Base-by-base conservation (phyloP, 2,888 invertebrate species). In the Drepana falcataria region DNA sequence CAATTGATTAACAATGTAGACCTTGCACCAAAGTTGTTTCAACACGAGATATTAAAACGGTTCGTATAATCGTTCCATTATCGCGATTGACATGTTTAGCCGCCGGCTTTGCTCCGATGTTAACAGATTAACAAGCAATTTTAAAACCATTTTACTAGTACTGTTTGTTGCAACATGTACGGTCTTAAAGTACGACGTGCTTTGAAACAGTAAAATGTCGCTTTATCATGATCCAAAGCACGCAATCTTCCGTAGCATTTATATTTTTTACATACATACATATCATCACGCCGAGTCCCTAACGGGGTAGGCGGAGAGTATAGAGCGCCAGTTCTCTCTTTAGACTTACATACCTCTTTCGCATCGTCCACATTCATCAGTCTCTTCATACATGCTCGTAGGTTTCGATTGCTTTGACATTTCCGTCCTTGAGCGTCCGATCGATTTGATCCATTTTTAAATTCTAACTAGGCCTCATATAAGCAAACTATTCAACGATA, bases 61-160 rank as follows among this genome's bases (percentile, higher is more conserved):
- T 64, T 75, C 72, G 66, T 72, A 73, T 75, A 79, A 79, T 76
- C 71, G 70, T 74, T 75, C 74, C 71, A 66, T 77, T 77, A 79
- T 65, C 67, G 66, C 63, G 64, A 69, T 73, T 71, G 68, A 71
- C 75, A 66, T 64, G 71, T 77, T 75, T 73, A 62, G 79, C 82
- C 75, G 57, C 57, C 61, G 79, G 82, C 73, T 68, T 65, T 61
- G 61, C 66, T 68, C 69, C 72, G 72, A 75, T 75, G 74, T 77
- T 77, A 74, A 77, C 74, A 73, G 75, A 79, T 75, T 72, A 75
- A 78, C 73, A 61, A 70, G 74, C 78, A 70, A 79, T 82, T 82
- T 78, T 73, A 74, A 76, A 75, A 73, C 70, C 69, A 75, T 76
- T 77, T 58, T 57, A 59, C 57, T 56, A 51, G 57, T 59, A 56